These are phyloP conservation scores for Drosophila sucinea DNA, from an alignment of 1,140 invertebrate species.

Conservation along the genomic window DNA sequence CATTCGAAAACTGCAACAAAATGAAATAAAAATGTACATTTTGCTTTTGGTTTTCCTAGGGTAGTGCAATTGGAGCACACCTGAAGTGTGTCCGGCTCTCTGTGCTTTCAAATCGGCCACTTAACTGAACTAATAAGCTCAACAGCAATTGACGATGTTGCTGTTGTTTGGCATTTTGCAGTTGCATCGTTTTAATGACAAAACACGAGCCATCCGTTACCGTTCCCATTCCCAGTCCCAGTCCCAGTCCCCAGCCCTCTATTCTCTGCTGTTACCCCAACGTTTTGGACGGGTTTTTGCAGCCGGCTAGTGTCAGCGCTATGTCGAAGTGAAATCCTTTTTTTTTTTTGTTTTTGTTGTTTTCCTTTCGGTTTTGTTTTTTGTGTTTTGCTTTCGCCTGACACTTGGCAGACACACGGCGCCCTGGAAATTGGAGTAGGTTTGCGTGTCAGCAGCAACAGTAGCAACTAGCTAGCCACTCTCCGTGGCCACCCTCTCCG, in stretches of 20 bases:
- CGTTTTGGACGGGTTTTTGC: constrained; percentile 15
- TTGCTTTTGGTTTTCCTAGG: neutral
- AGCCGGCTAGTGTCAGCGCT: constrained; percentile 60
- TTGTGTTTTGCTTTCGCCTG: constrained; percentile 43
- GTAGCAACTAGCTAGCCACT: constrained; percentile 14
- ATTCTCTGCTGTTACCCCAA: neutral
- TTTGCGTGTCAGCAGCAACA: constrained; percentile 68
- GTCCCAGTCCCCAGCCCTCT: neutral
- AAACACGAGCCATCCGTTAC: constrained; percentile 42
- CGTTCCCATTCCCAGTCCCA: neutral
- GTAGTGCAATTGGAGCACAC: neutral
- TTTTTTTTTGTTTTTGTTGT: constrained; percentile 31
- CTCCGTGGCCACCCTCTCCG: neutral
- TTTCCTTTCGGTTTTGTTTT: constrained; percentile 8
- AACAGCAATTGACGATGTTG: constrained; percentile 34
- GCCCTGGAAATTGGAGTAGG: constrained; percentile 73
- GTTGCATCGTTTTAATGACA: constrained; percentile 72
- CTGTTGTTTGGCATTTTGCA: constrained; percentile 58
- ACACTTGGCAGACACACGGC: constrained; percentile 54
- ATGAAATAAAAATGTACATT: too few species aligned
- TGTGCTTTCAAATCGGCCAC: constrained; percentile 36
- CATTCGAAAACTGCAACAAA: too few species aligned
- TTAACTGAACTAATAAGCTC: constrained; percentile 61
- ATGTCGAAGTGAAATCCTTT: constrained; percentile 53
- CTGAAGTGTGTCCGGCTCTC: neutral